These are phyloP conservation scores for Nothoprocta perdicaria DNA, from an alignment of 2,113 vertebrate genomes.

Conservation along the genomic window DNA sequence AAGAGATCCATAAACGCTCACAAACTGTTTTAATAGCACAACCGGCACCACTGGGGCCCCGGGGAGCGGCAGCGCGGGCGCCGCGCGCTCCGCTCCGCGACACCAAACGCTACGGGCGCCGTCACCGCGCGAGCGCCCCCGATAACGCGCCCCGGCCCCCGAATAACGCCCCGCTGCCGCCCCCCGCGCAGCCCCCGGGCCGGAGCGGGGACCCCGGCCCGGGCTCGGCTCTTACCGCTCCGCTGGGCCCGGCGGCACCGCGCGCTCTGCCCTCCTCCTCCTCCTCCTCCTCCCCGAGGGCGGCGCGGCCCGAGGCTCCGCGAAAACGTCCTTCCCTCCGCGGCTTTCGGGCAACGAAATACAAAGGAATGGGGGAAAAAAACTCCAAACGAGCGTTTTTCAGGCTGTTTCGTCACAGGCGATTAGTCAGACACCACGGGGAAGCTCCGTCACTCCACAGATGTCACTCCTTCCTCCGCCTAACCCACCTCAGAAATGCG, in stretches of 20 bases:
- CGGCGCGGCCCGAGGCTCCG: too few species aligned
- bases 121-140: background rate
- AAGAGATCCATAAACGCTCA: too few species aligned
- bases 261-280: background rate
- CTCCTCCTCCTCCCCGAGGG: background rate
- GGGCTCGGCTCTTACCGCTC: background rate
- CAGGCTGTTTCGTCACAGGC: background rate
- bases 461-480: background rate
- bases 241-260: background rate
- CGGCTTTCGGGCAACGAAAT: background rate
- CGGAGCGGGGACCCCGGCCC: too few species aligned
- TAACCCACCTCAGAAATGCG: background rate
- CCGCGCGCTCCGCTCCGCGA: rapidly evolving
- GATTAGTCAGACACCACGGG: background rate
- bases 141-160: too few species aligned
- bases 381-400: background rate
- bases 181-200: too few species aligned
- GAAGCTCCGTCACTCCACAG: background rate
- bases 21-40: background rate
- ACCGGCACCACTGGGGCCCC: rapidly evolving
- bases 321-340: too few species aligned
- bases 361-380: background rate
- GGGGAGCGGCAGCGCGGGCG: background rate
- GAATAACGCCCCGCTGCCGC: too few species aligned
- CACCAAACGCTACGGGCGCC: background rate